Evolutionary conservation across 2,797 vertebrate species (phyloP), one percentile per base, ranked within the genome.

Genomic region (Poecile montanus): DNA sequence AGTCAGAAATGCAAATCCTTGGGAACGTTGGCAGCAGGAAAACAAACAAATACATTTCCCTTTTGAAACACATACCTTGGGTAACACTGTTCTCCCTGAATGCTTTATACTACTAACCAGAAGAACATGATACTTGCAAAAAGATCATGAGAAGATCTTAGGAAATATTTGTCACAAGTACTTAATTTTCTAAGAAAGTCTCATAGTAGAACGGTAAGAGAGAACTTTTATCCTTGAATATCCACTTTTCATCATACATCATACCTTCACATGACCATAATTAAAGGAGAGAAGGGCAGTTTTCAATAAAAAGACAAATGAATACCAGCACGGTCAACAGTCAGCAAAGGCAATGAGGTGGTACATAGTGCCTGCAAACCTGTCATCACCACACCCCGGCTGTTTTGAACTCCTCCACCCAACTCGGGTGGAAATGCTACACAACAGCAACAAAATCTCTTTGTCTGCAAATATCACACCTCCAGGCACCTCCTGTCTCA

Each of bases 401-500:
- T 36, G 9, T 38, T 16, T 16, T 13, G 13, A 30, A 32, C n/a
- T 6, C 44, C 9, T 60, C 48, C 21, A 38, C 9, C 4, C 12
- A 60, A 8, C 6, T 2, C 1, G 7, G 16, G 3, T 16, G 21
- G 4, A 48, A 50, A 61, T 25, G 26, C 16, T 9, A 6, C 20
- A 18, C 16, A 50, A 9, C 5, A 42, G 12, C 30, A 42, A 26
- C 6, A n/a, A 9, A 26, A 42, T 7, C 2, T 29, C 10, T 5
- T 10, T 20, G 4, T 38, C 38, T 62, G 30, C 23, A n/a, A 13
- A 61, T 11, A 18, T 17, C 53, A 29, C 14, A 12, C 2, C 17
- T 5, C 14, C 4, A 4, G 2, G 4, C 18, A 62, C 8, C 6
- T 6, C 17, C 21, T 4, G 8, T 20, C 1, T 0, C 6, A 50